phyloP scores from a whole-genome alignment of 2,113 vertebrate species.

The Megaceryle torquata region DNA sequence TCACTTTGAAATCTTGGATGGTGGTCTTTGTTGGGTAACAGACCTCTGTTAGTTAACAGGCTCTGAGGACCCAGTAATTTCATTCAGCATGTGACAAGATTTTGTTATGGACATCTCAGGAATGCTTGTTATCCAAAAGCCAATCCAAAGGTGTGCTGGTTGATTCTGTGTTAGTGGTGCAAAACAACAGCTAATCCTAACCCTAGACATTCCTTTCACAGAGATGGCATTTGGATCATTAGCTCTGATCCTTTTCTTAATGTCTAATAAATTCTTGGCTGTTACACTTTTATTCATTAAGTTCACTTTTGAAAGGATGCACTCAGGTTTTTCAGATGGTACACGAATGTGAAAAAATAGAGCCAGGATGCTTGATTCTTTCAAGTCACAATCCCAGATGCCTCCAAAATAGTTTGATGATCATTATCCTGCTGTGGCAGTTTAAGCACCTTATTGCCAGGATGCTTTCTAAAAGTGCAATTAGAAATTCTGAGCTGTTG shows the following conservation, averaged over 20 bases:
- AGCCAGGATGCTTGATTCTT: not conserved
- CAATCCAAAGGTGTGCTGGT: not conserved
- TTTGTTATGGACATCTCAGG: not conserved
- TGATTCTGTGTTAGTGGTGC: not conserved
- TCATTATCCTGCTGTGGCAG: slow-evolving; percentile 15
- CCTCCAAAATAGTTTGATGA: not conserved
- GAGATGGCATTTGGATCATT: not conserved
- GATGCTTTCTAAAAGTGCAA: not conserved
- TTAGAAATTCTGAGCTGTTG: not conserved
- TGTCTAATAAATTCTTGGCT: slow-evolving; percentile 5
- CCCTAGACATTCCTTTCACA: not conserved
- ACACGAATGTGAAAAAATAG: not conserved
- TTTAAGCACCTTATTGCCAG: not conserved
- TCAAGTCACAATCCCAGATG: slow-evolving; percentile 25
- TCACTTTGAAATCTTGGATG: fast-evolving
- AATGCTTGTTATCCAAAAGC: not conserved
- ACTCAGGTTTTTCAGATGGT: not conserved
- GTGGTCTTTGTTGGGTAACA: not conserved
- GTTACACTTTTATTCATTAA: slow-evolving; percentile 40
- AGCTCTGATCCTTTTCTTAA: slow-evolving; percentile 26
- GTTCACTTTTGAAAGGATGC: not conserved
- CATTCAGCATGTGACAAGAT: not conserved
- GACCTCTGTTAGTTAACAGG: not conserved
- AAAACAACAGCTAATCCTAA: not conserved
- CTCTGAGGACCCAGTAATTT: not conserved